Conservation (phyloP, 2,888 invertebrate species). For the Cryptus viduatorius region DNA sequence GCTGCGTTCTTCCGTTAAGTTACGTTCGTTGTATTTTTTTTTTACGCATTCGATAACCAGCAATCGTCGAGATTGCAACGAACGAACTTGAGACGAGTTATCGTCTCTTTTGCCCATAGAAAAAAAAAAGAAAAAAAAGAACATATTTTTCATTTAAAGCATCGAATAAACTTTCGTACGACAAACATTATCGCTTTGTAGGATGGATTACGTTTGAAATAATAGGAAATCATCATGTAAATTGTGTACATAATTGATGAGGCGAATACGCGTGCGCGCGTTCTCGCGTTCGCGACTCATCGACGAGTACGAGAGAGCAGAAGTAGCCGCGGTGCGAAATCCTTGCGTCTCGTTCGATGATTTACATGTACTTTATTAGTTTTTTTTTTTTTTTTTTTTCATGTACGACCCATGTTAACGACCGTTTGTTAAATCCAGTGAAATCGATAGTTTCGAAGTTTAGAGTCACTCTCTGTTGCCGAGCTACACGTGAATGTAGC, state of each 20-base stretch:
- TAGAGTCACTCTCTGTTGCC: slow-evolving; percentile 30
- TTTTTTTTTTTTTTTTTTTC: slow-evolving; percentile 43
- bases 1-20: slow-evolving; percentile 13
- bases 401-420: slow-evolving; percentile 35
- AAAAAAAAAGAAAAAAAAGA: neutral
- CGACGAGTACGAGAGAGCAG: slow-evolving; percentile 29
- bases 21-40: slow-evolving; percentile 6
- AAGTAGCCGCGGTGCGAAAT: slow-evolving; percentile 23
- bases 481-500: slow-evolving; percentile 50
- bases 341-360: slow-evolving; percentile 38
- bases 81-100: neutral
- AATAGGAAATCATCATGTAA: slow-evolving; percentile 68
- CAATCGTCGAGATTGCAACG: slow-evolving; percentile 19
- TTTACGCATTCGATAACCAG: slow-evolving; percentile 2
- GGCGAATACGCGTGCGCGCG: slow-evolving; percentile 38
- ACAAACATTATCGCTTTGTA: slow-evolving; percentile 13
- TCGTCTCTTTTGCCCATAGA: neutral
- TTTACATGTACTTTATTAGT: slow-evolving; percentile 37
- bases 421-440: slow-evolving; percentile 42
- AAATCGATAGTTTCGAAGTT: slow-evolving; percentile 35
- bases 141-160: slow-evolving; percentile 19
- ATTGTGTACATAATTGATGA: slow-evolving; percentile 72
- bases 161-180: slow-evolving; percentile 37
- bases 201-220: slow-evolving; percentile 31
- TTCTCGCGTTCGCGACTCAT: slow-evolving; percentile 51